A percentile compares a stretch with the other conserved stretches of the same genome.
Conservation (phyloP, 2,888 invertebrate genomes). For the Linyphia triangularis region DNA sequence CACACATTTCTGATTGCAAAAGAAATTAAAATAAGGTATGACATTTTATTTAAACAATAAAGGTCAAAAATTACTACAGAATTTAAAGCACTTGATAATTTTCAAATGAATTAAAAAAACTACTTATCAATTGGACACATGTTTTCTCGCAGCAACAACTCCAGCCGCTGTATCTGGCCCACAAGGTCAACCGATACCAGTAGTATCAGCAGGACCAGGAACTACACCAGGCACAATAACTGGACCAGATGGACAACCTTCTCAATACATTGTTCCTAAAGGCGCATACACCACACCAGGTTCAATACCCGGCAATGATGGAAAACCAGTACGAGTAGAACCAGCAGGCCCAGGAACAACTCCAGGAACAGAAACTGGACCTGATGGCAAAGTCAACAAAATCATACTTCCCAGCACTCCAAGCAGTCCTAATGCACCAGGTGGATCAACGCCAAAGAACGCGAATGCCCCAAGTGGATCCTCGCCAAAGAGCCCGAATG, state of each 20-base stretch:
- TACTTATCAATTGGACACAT: no score
- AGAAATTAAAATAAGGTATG: no score
- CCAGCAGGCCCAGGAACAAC: conserved; percentile 52
- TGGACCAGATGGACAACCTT: neutral
- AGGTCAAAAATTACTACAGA: no score
- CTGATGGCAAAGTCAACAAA: conserved; percentile 21
- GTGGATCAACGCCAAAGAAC: conserved; percentile 11
- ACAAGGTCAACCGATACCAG: conserved; percentile 13
- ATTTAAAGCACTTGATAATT: no score
- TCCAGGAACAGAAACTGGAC: conserved; percentile 10
- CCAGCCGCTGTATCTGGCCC: conserved; percentile 4
- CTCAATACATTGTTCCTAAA: conserved; percentile 10
- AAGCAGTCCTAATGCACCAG: neutral
- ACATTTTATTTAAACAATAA: no score
- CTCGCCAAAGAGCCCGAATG: no score
- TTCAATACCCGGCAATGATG: conserved; percentile 15
- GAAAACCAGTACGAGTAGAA: conserved; percentile 9
- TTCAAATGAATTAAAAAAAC: no score
- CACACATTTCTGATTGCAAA: no score
- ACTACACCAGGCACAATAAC: conserved; percentile 17
- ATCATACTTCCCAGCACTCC: conserved; percentile 17
- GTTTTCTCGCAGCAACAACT: neutral
- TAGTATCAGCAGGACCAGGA: conserved; percentile 16
- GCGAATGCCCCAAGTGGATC: no score
- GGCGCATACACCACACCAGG: conserved; percentile 30